Conservation (phyloP, 2,888 invertebrate species). For the Marronus borbonicus region DNA sequence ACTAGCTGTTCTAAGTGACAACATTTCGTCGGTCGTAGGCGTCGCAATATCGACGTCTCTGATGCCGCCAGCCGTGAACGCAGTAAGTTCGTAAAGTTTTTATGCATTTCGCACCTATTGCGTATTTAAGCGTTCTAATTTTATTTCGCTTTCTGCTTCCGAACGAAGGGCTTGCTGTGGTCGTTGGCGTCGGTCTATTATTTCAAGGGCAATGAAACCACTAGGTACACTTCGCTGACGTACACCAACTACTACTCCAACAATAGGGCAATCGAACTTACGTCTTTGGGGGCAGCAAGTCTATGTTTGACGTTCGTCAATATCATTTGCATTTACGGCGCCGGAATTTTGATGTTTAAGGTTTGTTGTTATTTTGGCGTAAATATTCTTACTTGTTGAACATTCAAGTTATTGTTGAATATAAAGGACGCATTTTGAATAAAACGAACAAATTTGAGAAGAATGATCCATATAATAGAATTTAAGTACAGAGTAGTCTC, state of each 20-base stretch:
- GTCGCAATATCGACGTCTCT: slow-evolving; percentile 88
- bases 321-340: slow-evolving; percentile 80
- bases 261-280: slow-evolving; percentile 76
- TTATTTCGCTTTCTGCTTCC: slow-evolving; percentile 13
- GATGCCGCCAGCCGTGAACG: slow-evolving; percentile 86
- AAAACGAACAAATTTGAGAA: too few species aligned
- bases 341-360: slow-evolving; percentile 81
- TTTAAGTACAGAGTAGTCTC: too few species aligned
- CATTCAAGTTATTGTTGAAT: too few species aligned
- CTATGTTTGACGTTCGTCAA: slow-evolving; percentile 82
- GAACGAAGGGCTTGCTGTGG: slow-evolving; percentile 77
- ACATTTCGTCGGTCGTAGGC: slow-evolving; percentile 84
- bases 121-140: slow-evolving; percentile 1
- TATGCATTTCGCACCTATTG: neutral
- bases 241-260: slow-evolving; percentile 74
- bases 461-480: too few species aligned
- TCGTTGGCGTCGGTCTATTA: slow-evolving; percentile 75
- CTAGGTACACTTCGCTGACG: slow-evolving; percentile 67
- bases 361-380: slow-evolving; percentile 64
- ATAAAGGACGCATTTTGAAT: too few species aligned
- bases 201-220: slow-evolving; percentile 70
- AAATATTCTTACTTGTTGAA: too few species aligned
- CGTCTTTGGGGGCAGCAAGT: slow-evolving; percentile 78
- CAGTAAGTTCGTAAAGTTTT: slow-evolving; percentile 69
- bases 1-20: slow-evolving; percentile 83